Evolutionary conservation across 2,113 vertebrate genomes (phyloP).

Genomic region (Chaetura pelagica): DNA sequence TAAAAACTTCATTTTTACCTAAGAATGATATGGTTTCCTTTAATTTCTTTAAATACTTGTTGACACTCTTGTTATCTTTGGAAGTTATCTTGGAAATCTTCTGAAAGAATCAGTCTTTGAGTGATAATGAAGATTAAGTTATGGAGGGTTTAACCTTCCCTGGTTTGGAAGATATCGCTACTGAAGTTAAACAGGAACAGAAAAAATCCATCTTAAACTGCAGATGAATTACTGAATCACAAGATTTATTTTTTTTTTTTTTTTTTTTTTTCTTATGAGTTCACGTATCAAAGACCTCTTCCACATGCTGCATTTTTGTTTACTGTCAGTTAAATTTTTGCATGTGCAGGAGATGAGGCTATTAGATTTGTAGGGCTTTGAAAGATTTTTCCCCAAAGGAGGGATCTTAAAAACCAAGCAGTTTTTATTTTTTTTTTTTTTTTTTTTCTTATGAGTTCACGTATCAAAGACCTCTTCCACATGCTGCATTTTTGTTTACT

Average conservation of each 20-base stretch:
- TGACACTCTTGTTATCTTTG: background rate
- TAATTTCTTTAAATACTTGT: conserved; percentile 16
- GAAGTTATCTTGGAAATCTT: conserved; percentile 13
- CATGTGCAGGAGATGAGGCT: background rate
- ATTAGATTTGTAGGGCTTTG: background rate
- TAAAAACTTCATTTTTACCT: background rate
- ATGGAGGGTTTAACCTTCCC: background rate
- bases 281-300: background rate
- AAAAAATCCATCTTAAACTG: background rate
- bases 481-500: background rate
- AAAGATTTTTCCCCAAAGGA: background rate
- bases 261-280: background rate
- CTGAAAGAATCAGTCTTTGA: background rate
- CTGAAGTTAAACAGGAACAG: background rate
- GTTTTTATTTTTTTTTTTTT: too few species aligned
- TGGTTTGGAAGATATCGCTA: background rate
- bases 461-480: background rate
- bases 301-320: background rate
- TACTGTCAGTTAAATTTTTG: background rate
- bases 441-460: background rate
- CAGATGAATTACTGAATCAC: background rate
- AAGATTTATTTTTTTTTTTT: too few species aligned
- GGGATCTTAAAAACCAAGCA: background rate
- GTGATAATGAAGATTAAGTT: background rate
- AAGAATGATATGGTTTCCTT: background rate